Evolutionary conservation across 1,140 invertebrate species (phyloP), one percentile per base, ranked within the genome.

Genomic region (Odontomachus brunneus): DNA sequence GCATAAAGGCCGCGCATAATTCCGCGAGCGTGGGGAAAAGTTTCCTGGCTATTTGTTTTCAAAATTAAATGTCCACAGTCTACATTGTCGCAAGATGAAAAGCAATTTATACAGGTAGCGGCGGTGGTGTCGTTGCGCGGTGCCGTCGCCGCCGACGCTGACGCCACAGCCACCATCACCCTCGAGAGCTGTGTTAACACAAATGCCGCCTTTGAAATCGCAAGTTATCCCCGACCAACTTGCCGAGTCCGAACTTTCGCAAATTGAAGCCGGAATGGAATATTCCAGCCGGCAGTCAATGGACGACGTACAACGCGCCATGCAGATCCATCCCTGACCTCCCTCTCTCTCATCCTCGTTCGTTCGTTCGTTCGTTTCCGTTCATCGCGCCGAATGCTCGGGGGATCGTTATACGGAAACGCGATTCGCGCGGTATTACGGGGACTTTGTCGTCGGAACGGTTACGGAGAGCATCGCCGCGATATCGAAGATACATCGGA

Each of bases 241-340:
- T 73, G 59, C 26, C 63, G 62, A 51, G 63, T 19, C 26, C 73
- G 80, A 87, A 87, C 85, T 87, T 87, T 84, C 85, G 86, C 44
- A 87, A 87, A 86, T 87, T 86, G 73, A 86, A 86, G 53, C 38
- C 73, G 67, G 67, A 87, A 44, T 67, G 67, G 81, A 86, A 83
- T 86, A 87, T 87, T 84, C 86, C 73, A 57, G 29, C 76, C 66
- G 76, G 67, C 55, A 74, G 67, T 82, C 82, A 80, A 83, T 87
- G 67, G 55, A 69, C 59, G 65, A 78, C 82, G 66, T 87, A 83
- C 66, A 86, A 80, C 12, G 81, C 71, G 85, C n/a, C 71, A 71
- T 33, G 51, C 59, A 65, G 82, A 83, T 82, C 48, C 29, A 33
- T 49, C 55, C 22, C 15, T 14, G 29, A 33, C 29, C 29, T 33